phyloP scores from a whole-genome alignment of 2,113 vertebrate genomes.

The Siphamia tubifer region DNA sequence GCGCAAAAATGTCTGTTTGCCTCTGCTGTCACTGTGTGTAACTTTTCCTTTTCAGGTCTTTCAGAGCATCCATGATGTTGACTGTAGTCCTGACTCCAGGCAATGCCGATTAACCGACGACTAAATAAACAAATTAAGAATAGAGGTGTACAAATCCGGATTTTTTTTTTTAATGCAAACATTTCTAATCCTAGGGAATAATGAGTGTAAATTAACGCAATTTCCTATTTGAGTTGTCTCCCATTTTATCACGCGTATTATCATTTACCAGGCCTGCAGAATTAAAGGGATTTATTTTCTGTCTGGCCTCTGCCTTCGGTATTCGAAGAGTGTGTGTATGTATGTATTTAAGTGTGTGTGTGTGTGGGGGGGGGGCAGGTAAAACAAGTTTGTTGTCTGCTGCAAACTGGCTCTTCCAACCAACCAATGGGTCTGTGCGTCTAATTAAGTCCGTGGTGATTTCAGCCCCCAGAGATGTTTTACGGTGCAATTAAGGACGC shows the following conservation, averaged over 20 bases:
- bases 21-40: not conserved
- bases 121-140: slow-evolving; percentile 86
- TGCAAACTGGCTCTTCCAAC: slow-evolving; percentile 60
- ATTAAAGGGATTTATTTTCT: not conserved
- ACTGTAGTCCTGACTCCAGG: slow-evolving; percentile 18
- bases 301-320: slow-evolving; percentile 13
- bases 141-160: slow-evolving; percentile 84
- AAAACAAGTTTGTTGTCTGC: slow-evolving; percentile 26
- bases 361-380: too few species aligned
- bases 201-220: not conserved
- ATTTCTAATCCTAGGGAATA: slow-evolving; percentile 76
- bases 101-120: slow-evolving; percentile 15
- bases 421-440: slow-evolving; percentile 83
- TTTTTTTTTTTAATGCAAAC: slow-evolving; percentile 84
- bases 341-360: too few species aligned
- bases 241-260: not conserved
- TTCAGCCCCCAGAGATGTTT: slow-evolving; percentile 95
- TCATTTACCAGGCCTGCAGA: not conserved
- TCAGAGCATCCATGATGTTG: not conserved
- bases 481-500: slow-evolving; percentile 95
- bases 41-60: not conserved
- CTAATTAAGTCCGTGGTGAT: slow-evolving; percentile 97
- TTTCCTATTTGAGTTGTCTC: not conserved
- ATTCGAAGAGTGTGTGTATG: not conserved
- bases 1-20: not conserved